Percentiles rank a stretch among this genome's conserved stretches.
Evolutionary conservation across 2,888 invertebrate genomes (phyloP).

Genomic region (Syritta pipiens): DNA sequence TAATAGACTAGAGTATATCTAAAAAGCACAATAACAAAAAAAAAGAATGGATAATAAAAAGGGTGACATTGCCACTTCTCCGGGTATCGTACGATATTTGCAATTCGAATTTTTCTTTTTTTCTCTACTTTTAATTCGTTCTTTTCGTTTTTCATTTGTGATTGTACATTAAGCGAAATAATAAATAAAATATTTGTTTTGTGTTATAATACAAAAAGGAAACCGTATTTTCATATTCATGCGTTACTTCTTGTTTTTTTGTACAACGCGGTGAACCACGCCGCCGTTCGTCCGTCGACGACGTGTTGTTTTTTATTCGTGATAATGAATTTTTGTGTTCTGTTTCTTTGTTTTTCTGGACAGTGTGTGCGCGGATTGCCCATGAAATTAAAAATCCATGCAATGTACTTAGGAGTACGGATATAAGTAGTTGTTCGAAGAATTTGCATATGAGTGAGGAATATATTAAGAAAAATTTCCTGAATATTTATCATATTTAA

Average conservation of each 20-base stretch:
- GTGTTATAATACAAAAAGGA: slow-evolving; percentile 22
- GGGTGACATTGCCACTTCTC: slow-evolving; percentile 57
- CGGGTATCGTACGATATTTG: slow-evolving; percentile 50
- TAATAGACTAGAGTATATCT: slow-evolving; percentile 36
- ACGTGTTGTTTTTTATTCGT: slow-evolving; percentile 6
- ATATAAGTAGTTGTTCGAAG: slow-evolving; percentile 18
- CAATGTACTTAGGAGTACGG: slow-evolving; percentile 26
- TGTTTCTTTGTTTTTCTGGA: not conserved
- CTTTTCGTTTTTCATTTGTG: slow-evolving; percentile 47
- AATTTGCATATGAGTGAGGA: slow-evolving; percentile 52
- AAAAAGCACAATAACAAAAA: slow-evolving; percentile 18
- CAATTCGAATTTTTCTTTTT: slow-evolving; percentile 60
- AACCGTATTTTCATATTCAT: slow-evolving; percentile 65
- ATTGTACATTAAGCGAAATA: slow-evolving; percentile 65
- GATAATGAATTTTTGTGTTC: slow-evolving; percentile 55
- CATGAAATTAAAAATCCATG: slow-evolving; percentile 52
- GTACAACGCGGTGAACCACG: not conserved
- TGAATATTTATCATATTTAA: slow-evolving; percentile 65
- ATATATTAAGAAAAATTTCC: slow-evolving; percentile 42
- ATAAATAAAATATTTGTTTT: slow-evolving; percentile 53
- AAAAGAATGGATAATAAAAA: slow-evolving; percentile 49
- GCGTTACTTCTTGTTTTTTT: slow-evolving; percentile 26
- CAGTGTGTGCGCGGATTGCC: slow-evolving; percentile 2
- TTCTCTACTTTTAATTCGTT: slow-evolving; percentile 4
- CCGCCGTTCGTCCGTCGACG: not conserved